Evolutionary conservation across 2,888 invertebrate genomes (phyloP), one percentile per base, ranked within the genome.

Genomic region (Ennomos erosarius): DNA sequence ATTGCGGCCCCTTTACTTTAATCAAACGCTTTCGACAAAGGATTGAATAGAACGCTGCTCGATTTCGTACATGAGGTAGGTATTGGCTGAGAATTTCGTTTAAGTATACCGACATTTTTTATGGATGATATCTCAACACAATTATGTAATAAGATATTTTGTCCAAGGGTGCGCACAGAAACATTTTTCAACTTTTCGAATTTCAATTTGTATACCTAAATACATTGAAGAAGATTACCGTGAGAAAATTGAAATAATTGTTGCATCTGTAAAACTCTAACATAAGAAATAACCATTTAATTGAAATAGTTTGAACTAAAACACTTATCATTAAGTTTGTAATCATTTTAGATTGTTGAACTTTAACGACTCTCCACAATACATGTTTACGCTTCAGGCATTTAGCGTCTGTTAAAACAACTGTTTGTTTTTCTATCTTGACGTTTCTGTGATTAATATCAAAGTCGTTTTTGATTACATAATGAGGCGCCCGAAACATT

Each of bases 21-120:
- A 91, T 91, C 90, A 91, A 90, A 92, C 87, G 83, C 81, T 82
- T 82, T 78, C 85, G 85, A 91, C 91, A 91, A 92, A 91, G 91
- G 90, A 87, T 90, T 90, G 89, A 88, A 91, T 84, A 82, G 86
- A 88, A 85, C 81, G 83, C 83, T 84, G 73, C 82, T 84, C 85
- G 81, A 87, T 88, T 87, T 84, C 82, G 83, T 84, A 86, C 85
- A 82, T 82, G 81, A 78, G 83, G 88, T 90, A 85, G 81, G 82
- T 86, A 88, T 89, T 87, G 87, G 84, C 84, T 87, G 81, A 78
- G 76, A 80, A 79, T 81, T 79, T 78, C 81, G 85, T 86, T 85
- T 76, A 75, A 77, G 68, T 80, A 81, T 80, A 82, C 73, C 85
- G 86, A 75, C 79, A 76, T 85, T 88, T 89, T 88, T 85, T 84